Evolutionary conservation across 2,113 vertebrate genomes (phyloP).

Genomic region (Xenopus borealis): DNA sequence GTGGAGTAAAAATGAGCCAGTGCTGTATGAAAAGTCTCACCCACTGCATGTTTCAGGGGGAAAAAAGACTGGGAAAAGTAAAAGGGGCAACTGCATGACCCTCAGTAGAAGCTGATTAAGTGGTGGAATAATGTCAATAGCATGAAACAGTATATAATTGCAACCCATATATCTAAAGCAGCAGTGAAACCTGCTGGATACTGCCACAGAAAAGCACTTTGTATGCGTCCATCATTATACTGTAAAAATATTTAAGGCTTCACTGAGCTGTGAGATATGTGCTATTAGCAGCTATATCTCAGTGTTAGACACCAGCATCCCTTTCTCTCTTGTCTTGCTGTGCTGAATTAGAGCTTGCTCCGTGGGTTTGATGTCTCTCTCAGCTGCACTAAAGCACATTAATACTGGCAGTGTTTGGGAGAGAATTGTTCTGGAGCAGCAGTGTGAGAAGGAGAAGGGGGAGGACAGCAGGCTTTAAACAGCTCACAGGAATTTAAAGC

Average conservation of each 20-base stretch:
- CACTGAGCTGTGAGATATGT: slow-evolving; percentile 68
- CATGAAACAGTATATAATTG: too few relatives aligned
- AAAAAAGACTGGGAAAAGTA: too few relatives aligned
- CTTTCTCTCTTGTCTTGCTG: slow-evolving; percentile 11
- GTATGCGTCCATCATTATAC: background rate
- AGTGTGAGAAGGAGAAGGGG: slow-evolving; percentile 47
- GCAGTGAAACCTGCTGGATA: background rate
- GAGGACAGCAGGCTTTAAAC: background rate
- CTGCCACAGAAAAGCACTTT: background rate
- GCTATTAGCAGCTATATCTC: slow-evolving; percentile 73
- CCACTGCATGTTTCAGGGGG: too few relatives aligned
- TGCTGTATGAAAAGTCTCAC: too few relatives aligned
- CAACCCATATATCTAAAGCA: background rate
- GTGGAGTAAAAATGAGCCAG: too few relatives aligned
- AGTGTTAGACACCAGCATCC: background rate
- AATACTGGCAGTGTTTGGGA: slow-evolving; percentile 14
- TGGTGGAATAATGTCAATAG: too few relatives aligned
- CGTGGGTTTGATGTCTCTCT: background rate
- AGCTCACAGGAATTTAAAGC: slow-evolving; percentile 29
- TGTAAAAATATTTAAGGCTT: slow-evolving; percentile 7
- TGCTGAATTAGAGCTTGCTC: slow-evolving; percentile 3
- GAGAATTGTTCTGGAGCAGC: slow-evolving; percentile 55
- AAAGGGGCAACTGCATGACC: too few relatives aligned
- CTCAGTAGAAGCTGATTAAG: too few relatives aligned
- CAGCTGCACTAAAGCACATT: slow-evolving; percentile 6